A percentile compares a stretch with the other conserved stretches of the same genome.
Evolutionary conservation across 2,888 invertebrate species (phyloP).

Genomic region (Ischnus inquisitorius): DNA sequence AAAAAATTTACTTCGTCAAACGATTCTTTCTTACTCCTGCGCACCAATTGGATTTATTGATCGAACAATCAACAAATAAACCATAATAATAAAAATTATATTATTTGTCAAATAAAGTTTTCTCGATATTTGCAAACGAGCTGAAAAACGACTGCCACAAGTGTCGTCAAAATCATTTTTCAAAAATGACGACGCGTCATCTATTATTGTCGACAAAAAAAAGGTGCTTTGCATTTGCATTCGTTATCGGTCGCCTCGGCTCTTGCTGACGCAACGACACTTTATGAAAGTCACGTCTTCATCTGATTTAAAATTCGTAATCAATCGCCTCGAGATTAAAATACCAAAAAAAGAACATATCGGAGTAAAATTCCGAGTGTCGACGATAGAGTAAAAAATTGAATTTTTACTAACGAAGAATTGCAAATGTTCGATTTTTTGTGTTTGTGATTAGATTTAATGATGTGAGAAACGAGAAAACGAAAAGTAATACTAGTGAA

Average conservation of each 20-base stretch:
- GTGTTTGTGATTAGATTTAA: background rate
- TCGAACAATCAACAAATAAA: no score
- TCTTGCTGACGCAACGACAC: background rate
- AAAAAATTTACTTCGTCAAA: no score
- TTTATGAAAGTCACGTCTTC: background rate
- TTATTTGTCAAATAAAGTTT: no score
- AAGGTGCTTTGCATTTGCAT: no score
- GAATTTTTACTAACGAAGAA: background rate
- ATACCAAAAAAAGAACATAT: background rate
- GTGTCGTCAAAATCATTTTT: no score
- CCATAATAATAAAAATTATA: no score
- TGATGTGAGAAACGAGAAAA: background rate
- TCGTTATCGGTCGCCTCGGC: background rate
- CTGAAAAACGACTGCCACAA: no score
- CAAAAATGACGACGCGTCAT: no score
- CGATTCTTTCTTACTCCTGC: no score
- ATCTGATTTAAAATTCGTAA: background rate
- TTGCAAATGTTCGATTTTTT: background rate
- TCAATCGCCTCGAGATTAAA: background rate
- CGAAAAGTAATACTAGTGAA: background rate
- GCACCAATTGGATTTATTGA: no score
- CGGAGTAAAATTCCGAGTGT: background rate
- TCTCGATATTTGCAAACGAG: no score
- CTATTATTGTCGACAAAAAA: no score
- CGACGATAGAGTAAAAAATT: background rate